phyloP scores from a whole-genome alignment of 1,140 invertebrate species.

The Babylonia areolata region DNA sequence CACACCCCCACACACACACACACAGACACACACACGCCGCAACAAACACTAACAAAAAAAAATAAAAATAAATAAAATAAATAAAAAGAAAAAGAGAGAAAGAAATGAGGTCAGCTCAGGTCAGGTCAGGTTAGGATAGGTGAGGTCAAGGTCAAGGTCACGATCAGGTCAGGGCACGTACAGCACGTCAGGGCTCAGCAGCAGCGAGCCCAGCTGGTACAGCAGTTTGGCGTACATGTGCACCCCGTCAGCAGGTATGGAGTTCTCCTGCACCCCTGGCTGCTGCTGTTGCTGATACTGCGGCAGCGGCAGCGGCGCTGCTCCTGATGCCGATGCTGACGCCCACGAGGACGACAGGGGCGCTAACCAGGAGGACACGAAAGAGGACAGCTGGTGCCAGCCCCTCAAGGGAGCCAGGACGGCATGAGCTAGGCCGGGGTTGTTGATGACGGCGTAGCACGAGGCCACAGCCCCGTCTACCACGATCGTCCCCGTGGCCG shows the following conservation, averaged over 20 bases:
- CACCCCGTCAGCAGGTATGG: background rate
- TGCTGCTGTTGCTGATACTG: too few relatives aligned
- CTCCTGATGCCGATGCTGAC: conserved; percentile 48
- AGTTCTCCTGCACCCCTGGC: background rate
- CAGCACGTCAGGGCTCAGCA: conserved; percentile 50
- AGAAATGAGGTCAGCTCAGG: too few relatives aligned
- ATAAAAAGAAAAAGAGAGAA: too few relatives aligned
- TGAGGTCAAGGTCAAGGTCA: too few relatives aligned
- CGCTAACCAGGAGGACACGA: conserved; percentile 43
- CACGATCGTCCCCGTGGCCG: conserved; percentile 89
- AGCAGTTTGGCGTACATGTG: conserved; percentile 88
- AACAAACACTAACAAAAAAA: too few relatives aligned
- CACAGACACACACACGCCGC: background rate
- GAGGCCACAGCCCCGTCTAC: conserved; percentile 94
- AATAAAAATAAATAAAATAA: too few relatives aligned
- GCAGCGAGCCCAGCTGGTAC: conserved; percentile 80
- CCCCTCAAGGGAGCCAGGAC: conserved; percentile 87
- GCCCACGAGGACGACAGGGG: background rate
- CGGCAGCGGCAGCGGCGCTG: too few relatives aligned
- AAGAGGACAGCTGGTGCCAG: conserved; percentile 61
- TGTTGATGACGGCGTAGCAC: conserved; percentile 94
- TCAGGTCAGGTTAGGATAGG: too few relatives aligned
- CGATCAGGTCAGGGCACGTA: conserved; percentile 46
- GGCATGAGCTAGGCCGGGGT: conserved; percentile 89
- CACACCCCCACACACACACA: background rate